These are phyloP conservation scores for Margaritifera margaritifera DNA, from an alignment of 2,888 invertebrate genomes.

Conservation along the genomic window DNA sequence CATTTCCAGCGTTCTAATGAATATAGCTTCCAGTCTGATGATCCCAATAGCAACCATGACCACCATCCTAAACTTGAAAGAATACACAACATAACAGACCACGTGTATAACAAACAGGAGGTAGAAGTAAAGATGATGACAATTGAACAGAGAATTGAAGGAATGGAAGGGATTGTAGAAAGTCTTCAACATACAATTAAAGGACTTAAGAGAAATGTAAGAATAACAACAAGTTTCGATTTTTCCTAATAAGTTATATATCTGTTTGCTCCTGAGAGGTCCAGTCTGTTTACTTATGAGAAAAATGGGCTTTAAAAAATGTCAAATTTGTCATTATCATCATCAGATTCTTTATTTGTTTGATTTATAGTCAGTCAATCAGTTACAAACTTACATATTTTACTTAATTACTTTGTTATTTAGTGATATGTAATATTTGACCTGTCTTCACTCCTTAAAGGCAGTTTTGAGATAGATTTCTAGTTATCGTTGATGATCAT, in stretches of 20 bases:
- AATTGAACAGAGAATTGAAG: conserved; percentile 71
- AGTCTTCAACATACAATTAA: conserved; percentile 76
- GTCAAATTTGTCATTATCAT: not conserved
- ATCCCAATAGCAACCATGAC: conserved; percentile 1
- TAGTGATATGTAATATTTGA: too few relatives aligned
- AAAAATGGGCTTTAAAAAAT: not conserved
- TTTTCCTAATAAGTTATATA: not conserved
- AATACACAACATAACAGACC: conserved; percentile 19
- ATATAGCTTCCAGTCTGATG: conserved; percentile 50
- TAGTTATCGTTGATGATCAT: too few relatives aligned
- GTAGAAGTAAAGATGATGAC: conserved; percentile 51
- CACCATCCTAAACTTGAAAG: conserved; percentile 1
- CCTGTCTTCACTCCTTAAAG: too few relatives aligned
- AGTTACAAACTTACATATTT: too few relatives aligned
- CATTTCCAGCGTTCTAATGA: conserved; percentile 57
- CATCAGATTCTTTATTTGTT: not conserved
- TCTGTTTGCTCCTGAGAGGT: not conserved
- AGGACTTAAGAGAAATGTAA: conserved; percentile 75
- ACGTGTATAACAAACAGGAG: conserved; percentile 36
- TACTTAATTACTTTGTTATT: too few relatives aligned
- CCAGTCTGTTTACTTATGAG: not conserved
- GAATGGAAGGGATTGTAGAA: conserved; percentile 76
- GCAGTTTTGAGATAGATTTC: too few relatives aligned
- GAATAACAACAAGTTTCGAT: conserved; percentile 1
- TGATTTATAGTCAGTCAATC: too few relatives aligned